Evolutionary conservation across 1,140 invertebrate species (phyloP).

Genomic region (Drosophila santomea): DNA sequence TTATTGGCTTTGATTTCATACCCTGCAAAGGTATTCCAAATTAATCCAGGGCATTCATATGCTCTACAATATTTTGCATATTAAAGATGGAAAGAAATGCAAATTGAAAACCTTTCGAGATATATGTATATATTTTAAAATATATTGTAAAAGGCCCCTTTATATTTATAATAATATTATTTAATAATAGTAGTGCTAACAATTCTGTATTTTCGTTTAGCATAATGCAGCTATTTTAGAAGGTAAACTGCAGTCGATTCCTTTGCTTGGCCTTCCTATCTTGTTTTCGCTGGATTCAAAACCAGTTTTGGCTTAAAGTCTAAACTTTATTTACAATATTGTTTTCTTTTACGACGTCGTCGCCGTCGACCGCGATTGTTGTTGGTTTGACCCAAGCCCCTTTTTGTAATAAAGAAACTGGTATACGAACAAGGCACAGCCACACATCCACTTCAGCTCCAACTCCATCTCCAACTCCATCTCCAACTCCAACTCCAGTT

Average conservation of each 20-base stretch:
- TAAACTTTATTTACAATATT: slow-evolving; percentile 83
- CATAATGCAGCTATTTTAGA: too few relatives aligned
- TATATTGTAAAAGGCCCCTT: too few relatives aligned
- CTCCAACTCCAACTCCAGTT: neutral
- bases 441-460: slow-evolving; percentile 28
- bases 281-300: slow-evolving; percentile 65
- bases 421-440: slow-evolving; percentile 68
- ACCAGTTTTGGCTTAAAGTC: slow-evolving; percentile 77
- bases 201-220: too few relatives aligned
- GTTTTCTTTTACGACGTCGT: slow-evolving; percentile 77
- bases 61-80: too few relatives aligned
- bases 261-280: slow-evolving; percentile 19
- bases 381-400: slow-evolving; percentile 77
- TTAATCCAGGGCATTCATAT: neutral
- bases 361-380: slow-evolving; percentile 53
- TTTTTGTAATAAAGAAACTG: slow-evolving; percentile 80
- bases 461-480: neutral
- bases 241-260: slow-evolving; percentile 30
- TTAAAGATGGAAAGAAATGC: too few relatives aligned
- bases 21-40: slow-evolving; percentile 14
- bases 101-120: too few relatives aligned
- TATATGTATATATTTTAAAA: too few relatives aligned
- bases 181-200: neutral
- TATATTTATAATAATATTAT: too few relatives aligned
- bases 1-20: slow-evolving; percentile 32